Percentiles rank a stretch among this genome's conserved stretches.
These are phyloP conservation scores for Thunnus maccoyii DNA, from an alignment of 2,113 vertebrate genomes.

Conservation along the genomic window DNA sequence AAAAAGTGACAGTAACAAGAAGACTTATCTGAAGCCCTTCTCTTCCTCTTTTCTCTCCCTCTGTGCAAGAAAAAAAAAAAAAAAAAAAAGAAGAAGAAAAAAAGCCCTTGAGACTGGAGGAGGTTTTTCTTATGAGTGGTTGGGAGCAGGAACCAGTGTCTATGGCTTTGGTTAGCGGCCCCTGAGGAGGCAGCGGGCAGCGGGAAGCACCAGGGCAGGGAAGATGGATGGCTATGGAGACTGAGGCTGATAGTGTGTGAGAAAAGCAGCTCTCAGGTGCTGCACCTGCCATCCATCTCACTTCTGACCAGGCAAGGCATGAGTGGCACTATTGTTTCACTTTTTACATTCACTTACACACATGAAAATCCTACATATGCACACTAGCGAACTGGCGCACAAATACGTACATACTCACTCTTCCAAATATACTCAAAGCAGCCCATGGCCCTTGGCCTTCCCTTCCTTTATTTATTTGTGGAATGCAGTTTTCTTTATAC, in stretches of 20 bases:
- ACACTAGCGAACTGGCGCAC: neutral
- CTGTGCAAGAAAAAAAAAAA: conserved; percentile 21
- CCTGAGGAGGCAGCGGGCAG: conserved; percentile 57
- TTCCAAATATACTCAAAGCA: conserved; percentile 30
- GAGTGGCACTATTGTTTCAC: conserved; percentile 68
- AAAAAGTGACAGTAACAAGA: conserved; percentile 76
- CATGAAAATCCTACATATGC: conserved; percentile 6
- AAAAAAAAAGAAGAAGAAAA: neutral
- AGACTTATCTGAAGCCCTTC: conserved; percentile 55
- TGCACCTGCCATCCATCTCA: conserved; percentile 82
- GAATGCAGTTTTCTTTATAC: conserved; percentile 21
- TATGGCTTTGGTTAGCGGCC: conserved; percentile 63
- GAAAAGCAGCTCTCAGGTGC: conserved; percentile 80
- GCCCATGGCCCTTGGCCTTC: conserved; percentile 14
- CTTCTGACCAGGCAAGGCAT: conserved; percentile 69
- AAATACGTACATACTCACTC: conserved; percentile 12
- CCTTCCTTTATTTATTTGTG: conserved; percentile 35
- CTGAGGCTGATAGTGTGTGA: conserved; percentile 78
- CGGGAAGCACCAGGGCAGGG: conserved; percentile 58
- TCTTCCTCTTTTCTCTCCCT: conserved; percentile 24
- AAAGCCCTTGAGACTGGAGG: conserved; percentile 39
- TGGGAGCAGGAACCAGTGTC: conserved; percentile 58
- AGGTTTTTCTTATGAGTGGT: conserved; percentile 58
- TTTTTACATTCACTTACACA: conserved; percentile 53
- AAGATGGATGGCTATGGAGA: conserved; percentile 81